phyloP scores from a whole-genome alignment of 2,797 vertebrate genomes.

The Setipinna tenuifilis region DNA sequence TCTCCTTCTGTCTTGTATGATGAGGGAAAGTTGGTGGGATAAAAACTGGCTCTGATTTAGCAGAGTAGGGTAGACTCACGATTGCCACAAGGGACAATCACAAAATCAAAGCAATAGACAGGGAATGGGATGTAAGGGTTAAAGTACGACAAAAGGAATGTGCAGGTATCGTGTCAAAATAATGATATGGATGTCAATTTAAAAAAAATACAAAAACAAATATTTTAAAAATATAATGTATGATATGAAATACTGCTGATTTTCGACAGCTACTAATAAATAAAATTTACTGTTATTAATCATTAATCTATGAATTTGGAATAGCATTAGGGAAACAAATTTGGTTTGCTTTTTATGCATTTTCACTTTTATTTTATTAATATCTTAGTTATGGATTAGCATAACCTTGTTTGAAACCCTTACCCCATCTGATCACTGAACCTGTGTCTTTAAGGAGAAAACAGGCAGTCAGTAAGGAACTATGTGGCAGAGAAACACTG shows the following conservation, averaged over 20 bases:
- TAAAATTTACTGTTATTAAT: conserved; percentile 13
- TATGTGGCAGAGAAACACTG: neutral
- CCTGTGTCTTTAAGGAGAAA: conserved; percentile 53
- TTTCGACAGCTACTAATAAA: neutral
- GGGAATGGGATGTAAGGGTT: neutral
- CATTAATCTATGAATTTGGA: neutral
- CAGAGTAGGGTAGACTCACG: neutral
- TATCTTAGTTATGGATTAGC: conserved; percentile 56
- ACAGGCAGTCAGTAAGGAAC: neutral
- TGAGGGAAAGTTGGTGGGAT: neutral
- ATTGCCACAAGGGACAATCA: neutral
- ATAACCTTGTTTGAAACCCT: conserved; percentile 50
- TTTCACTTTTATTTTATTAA: conserved; percentile 46
- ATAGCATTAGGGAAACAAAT: neutral
- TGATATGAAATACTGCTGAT: conserved; percentile 10
- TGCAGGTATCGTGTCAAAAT: neutral
- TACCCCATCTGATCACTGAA: conserved; percentile 56
- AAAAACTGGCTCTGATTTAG: conserved; percentile 3
- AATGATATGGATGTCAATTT: neutral
- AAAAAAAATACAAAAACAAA: neutral
- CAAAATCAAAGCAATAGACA: neutral
- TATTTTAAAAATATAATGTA: neutral
- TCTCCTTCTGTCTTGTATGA: neutral
- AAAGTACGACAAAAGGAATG: neutral
- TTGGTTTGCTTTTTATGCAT: neutral